phyloP scores from a whole-genome alignment of 2,113 vertebrate species.

The Romanogobio albipinnatus region DNA sequence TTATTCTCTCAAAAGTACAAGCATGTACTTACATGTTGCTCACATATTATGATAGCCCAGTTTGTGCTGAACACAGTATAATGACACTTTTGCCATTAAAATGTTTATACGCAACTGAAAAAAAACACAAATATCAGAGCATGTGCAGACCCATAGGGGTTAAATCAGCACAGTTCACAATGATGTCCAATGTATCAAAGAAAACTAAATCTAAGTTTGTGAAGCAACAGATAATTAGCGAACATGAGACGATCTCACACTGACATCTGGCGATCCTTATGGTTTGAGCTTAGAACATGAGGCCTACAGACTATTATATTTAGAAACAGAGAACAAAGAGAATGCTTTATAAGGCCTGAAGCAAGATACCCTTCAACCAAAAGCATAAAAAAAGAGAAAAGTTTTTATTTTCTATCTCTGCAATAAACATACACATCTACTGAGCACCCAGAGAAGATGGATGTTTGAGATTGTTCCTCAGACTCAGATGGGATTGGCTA shows the following conservation, averaged over 20 bases:
- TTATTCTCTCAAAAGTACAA: too few relatives aligned
- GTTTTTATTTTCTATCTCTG: constrained; percentile 12
- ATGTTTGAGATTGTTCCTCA: constrained; percentile 31
- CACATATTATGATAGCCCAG: too few relatives aligned
- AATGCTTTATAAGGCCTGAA: constrained; percentile 40
- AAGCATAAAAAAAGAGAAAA: neutral
- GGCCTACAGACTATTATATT: neutral
- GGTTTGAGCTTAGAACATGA: constrained; percentile 7
- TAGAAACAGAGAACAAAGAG: constrained; percentile 41
- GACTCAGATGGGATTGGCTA: constrained; percentile 27
- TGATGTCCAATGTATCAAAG: neutral
- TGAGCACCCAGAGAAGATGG: constrained; percentile 18
- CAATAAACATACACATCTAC: constrained; percentile 30
- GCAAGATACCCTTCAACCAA: constrained; percentile 36
- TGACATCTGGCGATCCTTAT: neutral
- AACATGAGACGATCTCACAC: neutral
- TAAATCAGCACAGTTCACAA: too few relatives aligned
- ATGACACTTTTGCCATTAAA: too few relatives aligned
- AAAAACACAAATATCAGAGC: too few relatives aligned
- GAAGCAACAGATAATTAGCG: neutral
- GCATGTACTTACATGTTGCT: too few relatives aligned
- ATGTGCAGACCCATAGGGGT: too few relatives aligned
- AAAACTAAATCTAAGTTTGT: neutral
- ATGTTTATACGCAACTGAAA: too few relatives aligned
- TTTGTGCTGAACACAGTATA: too few relatives aligned